Evolutionary conservation across 2,797 vertebrate genomes (phyloP).

Genomic region (Manis javanica): DNA sequence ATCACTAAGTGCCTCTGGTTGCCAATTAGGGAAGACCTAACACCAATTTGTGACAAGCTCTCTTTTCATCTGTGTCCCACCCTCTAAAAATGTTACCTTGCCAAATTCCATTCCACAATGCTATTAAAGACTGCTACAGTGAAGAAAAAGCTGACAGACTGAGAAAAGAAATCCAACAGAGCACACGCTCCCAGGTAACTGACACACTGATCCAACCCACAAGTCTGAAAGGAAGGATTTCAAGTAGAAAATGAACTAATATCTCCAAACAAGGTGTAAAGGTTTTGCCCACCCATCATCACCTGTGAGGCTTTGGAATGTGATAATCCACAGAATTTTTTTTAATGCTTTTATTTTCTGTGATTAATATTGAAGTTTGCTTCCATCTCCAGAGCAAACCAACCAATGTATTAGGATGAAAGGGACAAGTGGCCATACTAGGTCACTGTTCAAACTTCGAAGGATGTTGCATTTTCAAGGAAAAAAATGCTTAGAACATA

Average conservation of each 20-base stretch:
- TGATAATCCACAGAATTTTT: neutral
- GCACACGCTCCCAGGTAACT: neutral
- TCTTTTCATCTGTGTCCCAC: conserved; percentile 59
- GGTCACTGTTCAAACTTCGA: conserved; percentile 28
- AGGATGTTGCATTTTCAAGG: conserved; percentile 56
- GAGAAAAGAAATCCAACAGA: conserved; percentile 5
- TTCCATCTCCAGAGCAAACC: conserved; percentile 10
- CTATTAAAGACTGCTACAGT: conserved; percentile 32
- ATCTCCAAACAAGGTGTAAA: neutral
- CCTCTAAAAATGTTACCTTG: conserved; percentile 53
- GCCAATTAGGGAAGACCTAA: conserved; percentile 72
- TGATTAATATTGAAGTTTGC: neutral
- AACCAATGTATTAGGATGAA: neutral
- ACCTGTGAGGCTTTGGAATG: neutral
- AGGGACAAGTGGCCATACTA: neutral
- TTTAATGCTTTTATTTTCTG: neutral
- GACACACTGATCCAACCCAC: conserved; percentile 8
- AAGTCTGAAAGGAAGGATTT: conserved; percentile 28
- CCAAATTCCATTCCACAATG: neutral
- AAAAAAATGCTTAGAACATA: conserved; percentile 33
- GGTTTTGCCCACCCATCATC: neutral
- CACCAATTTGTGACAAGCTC: conserved; percentile 54
- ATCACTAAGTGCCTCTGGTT: conserved; percentile 76
- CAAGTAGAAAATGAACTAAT: conserved; percentile 19
- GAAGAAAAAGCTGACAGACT: neutral